Evolutionary conservation across 2,113 vertebrate genomes (phyloP), one percentile per base, ranked within the genome.

Genomic region (Psophia crepitans): DNA sequence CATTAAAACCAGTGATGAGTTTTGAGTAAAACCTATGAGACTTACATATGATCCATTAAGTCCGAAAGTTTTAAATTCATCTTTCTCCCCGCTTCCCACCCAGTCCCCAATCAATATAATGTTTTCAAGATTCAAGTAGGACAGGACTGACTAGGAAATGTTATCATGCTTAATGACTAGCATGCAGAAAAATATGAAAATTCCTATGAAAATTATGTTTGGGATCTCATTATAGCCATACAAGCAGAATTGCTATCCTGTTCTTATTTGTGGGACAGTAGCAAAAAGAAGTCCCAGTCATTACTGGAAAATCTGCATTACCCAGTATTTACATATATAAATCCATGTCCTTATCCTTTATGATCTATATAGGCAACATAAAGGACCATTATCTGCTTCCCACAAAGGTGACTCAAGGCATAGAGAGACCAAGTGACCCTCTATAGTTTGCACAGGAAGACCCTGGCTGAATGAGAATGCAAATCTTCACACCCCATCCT

Each of bases 1-100:
- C 89, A 44, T 95, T 90, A 92, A 94, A 94, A 78, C 33, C 89
- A 93, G 53, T 85, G 46, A 95, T 60, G 60, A 90, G 35, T 84
- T 95, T 88, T 78, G 51, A 75, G 80, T 53, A 89, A 95, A 96
- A 96, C 60, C 83, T 93, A 26, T 48, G 69, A 95, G 71, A 81
- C 32, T 78, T 84, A 48, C 4, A 68, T 48, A 89, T 7, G 48
- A 76, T 30, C 92, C 70, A 83, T 51, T 90, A 95, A 94, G 37
- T 43, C 39, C 8, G 80, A 73, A 83, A 90, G 60, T 63, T 88
- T 53, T 44, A n/a, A 83, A 80, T 35, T 69, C 26, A n/a, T 54
- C 57, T 78, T 84, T 37, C 49, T 83, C 14, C 26, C 12, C 53
- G n/a, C n/a, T 22, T 81, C 39, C 44, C 60, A 69, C 14, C 20